Base-by-base conservation (phyloP, 2,888 invertebrate genomes). In the Erebia epiphron region DNA sequence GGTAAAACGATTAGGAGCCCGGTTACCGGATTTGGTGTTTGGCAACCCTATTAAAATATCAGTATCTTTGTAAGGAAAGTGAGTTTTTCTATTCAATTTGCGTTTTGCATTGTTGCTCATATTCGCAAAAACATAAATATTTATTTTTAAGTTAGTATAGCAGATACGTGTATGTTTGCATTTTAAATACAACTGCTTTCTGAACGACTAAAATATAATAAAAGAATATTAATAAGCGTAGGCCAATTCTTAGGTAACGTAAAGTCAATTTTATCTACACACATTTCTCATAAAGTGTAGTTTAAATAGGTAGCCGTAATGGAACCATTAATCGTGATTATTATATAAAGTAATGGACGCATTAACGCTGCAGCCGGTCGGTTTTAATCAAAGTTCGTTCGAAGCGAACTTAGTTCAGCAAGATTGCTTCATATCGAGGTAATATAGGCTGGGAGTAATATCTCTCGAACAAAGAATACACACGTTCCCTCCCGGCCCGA, bases 341-440 rank as follows among this genome's bases (percentile, higher is more conserved):
- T 67, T 67, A 49, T 50, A 67, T 67, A 18, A 61, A 64, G 68
- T 64, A 73, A 74, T 75, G 73, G 63, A 74, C 73, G 75, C 76
- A 77, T 77, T 76, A 79, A 76, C 57, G 66, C 26, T 79, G 85
- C 82, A 82, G 83, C 83, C 85, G 86, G 85, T 85, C 84, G 88
- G 87, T 88, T 88, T 90, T 89, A 90, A 90, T 89, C 87, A 88
- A 89, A 89, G 88, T 89, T 90, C 84, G 85, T 89, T 90, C 86
- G 87, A 88, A 89, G 85, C 83, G 81, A 89, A 90, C 86, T 89
- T 88, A 84, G 84, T 79, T 82, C 75, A 80, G 80, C 83, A 82
- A 86, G 83, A 83, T 80, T 80, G 80, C 64, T 67, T 69, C 69
- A 72, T 82, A 81, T 81, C 80, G 82, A 82, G 83, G 88, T 87